Conservation (phyloP, 2,113 vertebrate genomes). For the Lathamus discolor region DNA sequence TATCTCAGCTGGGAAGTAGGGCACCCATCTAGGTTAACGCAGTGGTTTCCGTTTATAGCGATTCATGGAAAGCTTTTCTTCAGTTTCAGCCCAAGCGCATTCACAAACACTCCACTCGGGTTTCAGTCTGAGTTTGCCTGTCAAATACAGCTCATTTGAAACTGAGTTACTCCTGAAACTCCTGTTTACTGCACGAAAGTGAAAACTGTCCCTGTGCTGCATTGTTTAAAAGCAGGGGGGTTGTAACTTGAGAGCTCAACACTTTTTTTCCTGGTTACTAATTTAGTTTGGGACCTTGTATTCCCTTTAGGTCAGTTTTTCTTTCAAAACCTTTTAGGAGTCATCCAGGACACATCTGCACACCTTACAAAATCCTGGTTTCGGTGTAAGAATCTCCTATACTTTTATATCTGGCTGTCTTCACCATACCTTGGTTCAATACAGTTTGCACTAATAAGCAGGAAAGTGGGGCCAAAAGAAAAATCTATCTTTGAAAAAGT, state of each 20-base stretch:
- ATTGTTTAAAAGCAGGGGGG: neutral
- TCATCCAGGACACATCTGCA: neutral
- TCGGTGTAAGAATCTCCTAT: neutral
- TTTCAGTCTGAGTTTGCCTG: constrained; percentile 48
- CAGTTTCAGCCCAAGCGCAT: constrained; percentile 30
- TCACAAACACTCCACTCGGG: neutral
- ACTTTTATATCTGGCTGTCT: neutral
- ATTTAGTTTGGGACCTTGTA: neutral
- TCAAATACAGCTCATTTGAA: constrained; percentile 16
- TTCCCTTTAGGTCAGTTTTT: neutral
- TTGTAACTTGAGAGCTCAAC: constrained; percentile 3
- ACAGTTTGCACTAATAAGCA: neutral
- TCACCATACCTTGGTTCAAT: neutral
- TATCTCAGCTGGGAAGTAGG: neutral
- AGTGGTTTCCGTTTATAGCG: neutral
- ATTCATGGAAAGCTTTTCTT: constrained; percentile 58
- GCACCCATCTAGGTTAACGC: constrained; percentile 7
- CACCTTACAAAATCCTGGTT: neutral
- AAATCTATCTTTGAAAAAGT: neutral
- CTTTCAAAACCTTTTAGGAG: neutral
- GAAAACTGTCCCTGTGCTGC: neutral
- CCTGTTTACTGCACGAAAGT: constrained; percentile 17
- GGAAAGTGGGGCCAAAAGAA: neutral
- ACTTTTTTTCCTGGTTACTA: neutral
- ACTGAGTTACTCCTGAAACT: constrained; percentile 27